A percentile compares a stretch with the other conserved stretches of the same genome.
Evolutionary conservation across 2,888 invertebrate genomes (phyloP).

Genomic region (Dyspetes luteomarginatus): DNA sequence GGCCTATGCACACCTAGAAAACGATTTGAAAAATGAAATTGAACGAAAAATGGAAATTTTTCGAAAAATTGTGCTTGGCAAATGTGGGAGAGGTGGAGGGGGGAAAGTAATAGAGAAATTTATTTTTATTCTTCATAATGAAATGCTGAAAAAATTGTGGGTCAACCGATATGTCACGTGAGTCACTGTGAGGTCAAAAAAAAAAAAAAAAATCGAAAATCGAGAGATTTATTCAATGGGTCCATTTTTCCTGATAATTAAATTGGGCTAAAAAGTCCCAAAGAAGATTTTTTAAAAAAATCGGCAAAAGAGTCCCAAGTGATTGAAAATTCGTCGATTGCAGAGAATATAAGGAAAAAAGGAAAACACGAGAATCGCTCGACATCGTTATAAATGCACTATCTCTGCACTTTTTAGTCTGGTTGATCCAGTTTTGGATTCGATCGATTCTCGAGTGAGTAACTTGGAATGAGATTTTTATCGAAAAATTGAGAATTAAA

Average conservation of each 20-base stretch:
- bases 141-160: constrained; percentile 18
- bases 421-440: constrained; percentile 81
- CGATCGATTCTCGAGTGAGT: constrained; percentile 75
- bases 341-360: constrained; percentile 26
- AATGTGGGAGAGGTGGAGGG: not conserved
- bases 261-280: constrained; percentile 10
- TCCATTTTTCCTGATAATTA: constrained; percentile 72
- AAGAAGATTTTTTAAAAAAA: constrained; percentile 29
- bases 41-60: constrained; percentile 6
- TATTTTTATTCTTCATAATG: constrained; percentile 63
- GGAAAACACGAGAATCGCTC: constrained; percentile 73
- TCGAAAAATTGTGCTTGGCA: not conserved
- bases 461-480: constrained; percentile 32
- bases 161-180: constrained; percentile 14
- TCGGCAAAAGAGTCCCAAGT: constrained; percentile 13
- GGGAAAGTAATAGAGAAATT: constrained; percentile 57
- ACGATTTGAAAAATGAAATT: not conserved
- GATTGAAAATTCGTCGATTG: constrained; percentile 45
- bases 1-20: constrained; percentile 52
- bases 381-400: constrained; percentile 69
- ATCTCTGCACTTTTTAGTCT: constrained; percentile 69
- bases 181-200: constrained; percentile 49
- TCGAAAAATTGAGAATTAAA: not conserved
- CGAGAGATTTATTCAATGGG: constrained; percentile 54
- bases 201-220: not conserved